These are phyloP conservation scores for Chamaea fasciata DNA, from an alignment of 2,113 vertebrate genomes.

Conservation along the genomic window DNA sequence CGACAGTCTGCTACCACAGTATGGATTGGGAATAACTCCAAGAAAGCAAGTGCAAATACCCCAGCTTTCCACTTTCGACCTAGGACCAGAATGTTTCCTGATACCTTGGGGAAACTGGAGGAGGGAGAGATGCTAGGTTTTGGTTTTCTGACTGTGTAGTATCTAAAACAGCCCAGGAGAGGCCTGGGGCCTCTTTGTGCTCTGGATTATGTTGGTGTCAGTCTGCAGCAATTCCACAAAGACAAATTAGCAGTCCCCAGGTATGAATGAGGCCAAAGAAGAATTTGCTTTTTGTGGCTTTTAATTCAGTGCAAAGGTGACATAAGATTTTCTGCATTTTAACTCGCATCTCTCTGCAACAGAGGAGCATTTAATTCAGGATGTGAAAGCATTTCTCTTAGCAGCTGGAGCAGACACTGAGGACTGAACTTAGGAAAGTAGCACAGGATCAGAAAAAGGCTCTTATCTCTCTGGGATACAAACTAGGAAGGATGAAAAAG, in stretches of 20 bases:
- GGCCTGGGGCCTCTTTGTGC: not conserved
- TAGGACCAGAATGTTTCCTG: not conserved
- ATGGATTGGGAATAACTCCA: not conserved
- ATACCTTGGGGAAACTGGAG: not conserved
- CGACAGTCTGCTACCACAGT: not conserved
- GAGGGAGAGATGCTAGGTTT: not conserved
- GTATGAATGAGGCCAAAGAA: not conserved
- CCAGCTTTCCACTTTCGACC: not conserved
- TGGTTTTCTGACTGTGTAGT: not conserved
- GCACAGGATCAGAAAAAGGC: not conserved
- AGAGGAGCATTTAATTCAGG: not conserved
- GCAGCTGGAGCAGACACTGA: not conserved
- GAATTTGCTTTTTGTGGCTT: not conserved
- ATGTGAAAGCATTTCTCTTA: not conserved
- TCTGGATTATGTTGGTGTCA: not conserved
- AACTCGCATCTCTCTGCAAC: not conserved
- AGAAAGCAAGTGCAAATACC: not conserved
- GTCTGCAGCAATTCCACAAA: not conserved
- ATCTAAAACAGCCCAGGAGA: not conserved
- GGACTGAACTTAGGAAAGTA: not conserved
- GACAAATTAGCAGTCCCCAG: not conserved
- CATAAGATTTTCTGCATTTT: not conserved
- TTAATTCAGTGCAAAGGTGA: not conserved
- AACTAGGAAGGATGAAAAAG: not conserved
- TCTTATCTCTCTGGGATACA: not conserved